Conservation (phyloP, 2,888 invertebrate species). For the Glaucopsyche alexis region DNA sequence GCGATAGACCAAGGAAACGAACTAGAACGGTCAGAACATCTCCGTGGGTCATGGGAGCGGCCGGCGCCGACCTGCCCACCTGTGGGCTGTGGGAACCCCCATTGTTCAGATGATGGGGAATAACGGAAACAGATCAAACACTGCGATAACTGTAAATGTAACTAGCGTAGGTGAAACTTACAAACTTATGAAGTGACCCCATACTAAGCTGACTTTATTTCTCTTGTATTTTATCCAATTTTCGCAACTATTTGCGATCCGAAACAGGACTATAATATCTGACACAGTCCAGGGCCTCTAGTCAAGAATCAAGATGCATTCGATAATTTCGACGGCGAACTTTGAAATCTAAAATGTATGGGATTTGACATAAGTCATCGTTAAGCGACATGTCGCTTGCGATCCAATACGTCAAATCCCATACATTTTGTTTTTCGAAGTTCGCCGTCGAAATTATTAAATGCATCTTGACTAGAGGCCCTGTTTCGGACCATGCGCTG, state of each 20-base stretch:
- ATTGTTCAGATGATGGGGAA: background rate
- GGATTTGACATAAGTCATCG: no score
- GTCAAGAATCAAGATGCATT: no score
- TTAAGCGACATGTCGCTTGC: no score
- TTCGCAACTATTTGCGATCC: background rate
- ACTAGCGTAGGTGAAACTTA: background rate
- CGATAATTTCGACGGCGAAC: no score
- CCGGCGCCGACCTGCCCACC: background rate
- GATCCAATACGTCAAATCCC: no score
- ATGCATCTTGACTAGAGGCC: no score
- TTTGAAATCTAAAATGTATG: no score
- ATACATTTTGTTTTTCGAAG: no score
- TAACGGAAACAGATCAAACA: background rate
- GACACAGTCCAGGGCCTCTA: no score
- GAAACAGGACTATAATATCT: no score
- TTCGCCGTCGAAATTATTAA: no score
- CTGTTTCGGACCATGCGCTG: no score
- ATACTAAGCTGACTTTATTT: background rate
- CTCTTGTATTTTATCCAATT: background rate
- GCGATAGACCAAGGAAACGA: background rate
- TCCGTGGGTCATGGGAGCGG: conserved; percentile 3
- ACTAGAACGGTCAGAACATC: background rate
- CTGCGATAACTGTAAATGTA: background rate
- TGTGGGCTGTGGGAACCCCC: conserved; percentile 1
- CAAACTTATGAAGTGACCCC: background rate